A percentile compares a stretch with the other conserved stretches of the same genome.
These are phyloP conservation scores for Meloe dianella DNA, from an alignment of 2,888 invertebrate species.

Conservation along the genomic window DNA sequence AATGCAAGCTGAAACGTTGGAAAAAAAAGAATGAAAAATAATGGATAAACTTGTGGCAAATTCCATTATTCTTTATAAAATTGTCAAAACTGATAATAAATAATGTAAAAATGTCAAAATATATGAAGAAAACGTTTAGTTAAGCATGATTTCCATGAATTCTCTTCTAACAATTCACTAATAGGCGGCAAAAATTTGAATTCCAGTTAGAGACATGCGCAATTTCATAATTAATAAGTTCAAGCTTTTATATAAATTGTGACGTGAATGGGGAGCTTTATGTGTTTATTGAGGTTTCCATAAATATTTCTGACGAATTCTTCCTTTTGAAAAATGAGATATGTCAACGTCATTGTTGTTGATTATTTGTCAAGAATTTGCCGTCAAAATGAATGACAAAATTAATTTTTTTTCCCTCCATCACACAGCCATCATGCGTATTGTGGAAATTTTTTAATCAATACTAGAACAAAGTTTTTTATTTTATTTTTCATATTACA, in stretches of 20 bases:
- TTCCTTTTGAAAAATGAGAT: too few relatives aligned
- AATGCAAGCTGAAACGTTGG: neutral
- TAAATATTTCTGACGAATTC: too few relatives aligned
- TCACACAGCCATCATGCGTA: neutral
- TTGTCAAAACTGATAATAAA: neutral
- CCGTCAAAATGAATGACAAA: too few relatives aligned
- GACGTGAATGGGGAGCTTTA: too few relatives aligned
- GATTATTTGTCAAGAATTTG: neutral
- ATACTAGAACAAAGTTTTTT: neutral
- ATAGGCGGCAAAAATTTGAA: neutral
- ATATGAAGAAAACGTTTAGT: neutral
- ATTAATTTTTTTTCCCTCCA: too few relatives aligned
- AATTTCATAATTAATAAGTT: too few relatives aligned
- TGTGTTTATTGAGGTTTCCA: too few relatives aligned
- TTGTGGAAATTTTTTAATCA: neutral
- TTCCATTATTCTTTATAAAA: neutral
- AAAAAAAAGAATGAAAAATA: neutral
- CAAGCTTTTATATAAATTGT: too few relatives aligned
- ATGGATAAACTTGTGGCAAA: neutral
- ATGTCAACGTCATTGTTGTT: too few relatives aligned
- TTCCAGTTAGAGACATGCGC: neutral
- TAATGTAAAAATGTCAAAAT: neutral
- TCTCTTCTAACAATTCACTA: too few relatives aligned
- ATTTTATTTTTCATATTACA: too few relatives aligned
- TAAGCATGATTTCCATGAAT: too few relatives aligned